Conservation (phyloP, 2,888 invertebrate genomes). For the Metacarcinus magister region DNA sequence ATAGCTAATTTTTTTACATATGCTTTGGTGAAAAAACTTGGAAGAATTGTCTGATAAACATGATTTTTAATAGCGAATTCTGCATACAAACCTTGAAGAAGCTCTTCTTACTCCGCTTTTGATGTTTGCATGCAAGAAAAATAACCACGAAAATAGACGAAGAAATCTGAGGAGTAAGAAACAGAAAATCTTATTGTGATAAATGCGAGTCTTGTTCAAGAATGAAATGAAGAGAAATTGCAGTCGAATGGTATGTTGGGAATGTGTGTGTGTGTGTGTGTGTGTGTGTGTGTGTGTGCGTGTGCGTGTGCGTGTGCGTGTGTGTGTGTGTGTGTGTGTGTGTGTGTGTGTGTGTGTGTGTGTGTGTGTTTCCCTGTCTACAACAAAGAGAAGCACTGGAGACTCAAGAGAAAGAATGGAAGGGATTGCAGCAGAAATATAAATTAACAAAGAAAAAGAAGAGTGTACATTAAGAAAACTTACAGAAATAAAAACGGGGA, state of each 20-base stretch:
- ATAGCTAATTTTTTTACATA: not conserved
- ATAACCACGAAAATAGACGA: not conserved
- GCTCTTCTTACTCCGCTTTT: not conserved
- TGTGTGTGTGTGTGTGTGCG: not conserved
- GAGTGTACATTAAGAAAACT: not conserved
- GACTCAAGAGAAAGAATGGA: not conserved
- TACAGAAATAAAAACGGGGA: not conserved
- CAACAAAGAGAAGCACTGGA: not conserved
- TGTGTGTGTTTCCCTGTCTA: not conserved
- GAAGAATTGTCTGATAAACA: not conserved
- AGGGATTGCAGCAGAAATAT: not conserved
- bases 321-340: conserved; percentile 2
- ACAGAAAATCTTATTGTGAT: not conserved
- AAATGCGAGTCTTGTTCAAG: not conserved
- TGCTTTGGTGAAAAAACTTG: not conserved
- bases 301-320: not conserved
- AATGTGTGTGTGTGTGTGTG: not conserved
- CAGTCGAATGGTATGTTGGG: not conserved
- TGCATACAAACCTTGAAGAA: not conserved
- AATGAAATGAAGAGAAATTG: not conserved
- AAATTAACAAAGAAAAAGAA: not conserved
- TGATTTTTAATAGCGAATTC: not conserved
- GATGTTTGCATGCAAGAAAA: not conserved
- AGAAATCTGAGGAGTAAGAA: not conserved
- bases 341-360: conserved; percentile 2